A percentile compares a stretch with the other conserved stretches of the same genome.
Evolutionary conservation across 2,797 vertebrate genomes (phyloP).

Genomic region (Poeciliopsis infans): DNA sequence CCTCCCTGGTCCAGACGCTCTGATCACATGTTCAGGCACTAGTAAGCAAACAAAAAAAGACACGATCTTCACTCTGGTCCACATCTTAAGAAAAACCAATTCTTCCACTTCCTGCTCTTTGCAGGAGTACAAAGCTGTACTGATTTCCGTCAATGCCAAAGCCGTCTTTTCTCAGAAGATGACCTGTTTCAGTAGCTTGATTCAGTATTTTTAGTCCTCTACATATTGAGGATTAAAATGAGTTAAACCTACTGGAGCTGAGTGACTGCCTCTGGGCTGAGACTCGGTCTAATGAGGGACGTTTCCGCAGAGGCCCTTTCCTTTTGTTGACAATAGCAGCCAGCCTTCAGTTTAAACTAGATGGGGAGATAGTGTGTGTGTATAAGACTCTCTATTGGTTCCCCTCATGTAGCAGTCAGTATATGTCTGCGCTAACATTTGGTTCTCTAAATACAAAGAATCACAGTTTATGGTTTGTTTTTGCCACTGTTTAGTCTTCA

Average conservation of each 20-base stretch:
- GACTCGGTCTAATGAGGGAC: constrained; percentile 61
- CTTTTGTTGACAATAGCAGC: constrained; percentile 65
- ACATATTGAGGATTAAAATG: constrained; percentile 19
- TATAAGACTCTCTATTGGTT: background rate
- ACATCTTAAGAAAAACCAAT: background rate
- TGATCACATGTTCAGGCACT: constrained; percentile 42
- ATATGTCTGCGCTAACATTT: background rate
- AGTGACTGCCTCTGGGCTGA: constrained; percentile 25
- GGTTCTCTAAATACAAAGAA: background rate
- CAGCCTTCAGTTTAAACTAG: constrained; percentile 13
- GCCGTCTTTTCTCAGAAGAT: background rate
- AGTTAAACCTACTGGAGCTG: background rate
- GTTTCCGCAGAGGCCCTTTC: constrained; percentile 78
- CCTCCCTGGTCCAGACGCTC: constrained; percentile 46
- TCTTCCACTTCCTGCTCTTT: constrained; percentile 20
- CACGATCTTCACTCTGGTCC: background rate
- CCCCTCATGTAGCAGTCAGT: background rate
- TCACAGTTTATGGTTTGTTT: background rate
- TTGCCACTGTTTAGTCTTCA: background rate
- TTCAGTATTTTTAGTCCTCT: constrained; percentile 17
- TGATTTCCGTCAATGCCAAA: background rate
- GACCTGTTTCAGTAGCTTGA: background rate
- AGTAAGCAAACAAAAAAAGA: constrained; percentile 5
- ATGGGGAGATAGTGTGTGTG: constrained; percentile 16
- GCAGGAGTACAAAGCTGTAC: background rate